Base-by-base conservation (phyloP, 1,140 invertebrate species). In the Proctacanthus coquilletti region DNA sequence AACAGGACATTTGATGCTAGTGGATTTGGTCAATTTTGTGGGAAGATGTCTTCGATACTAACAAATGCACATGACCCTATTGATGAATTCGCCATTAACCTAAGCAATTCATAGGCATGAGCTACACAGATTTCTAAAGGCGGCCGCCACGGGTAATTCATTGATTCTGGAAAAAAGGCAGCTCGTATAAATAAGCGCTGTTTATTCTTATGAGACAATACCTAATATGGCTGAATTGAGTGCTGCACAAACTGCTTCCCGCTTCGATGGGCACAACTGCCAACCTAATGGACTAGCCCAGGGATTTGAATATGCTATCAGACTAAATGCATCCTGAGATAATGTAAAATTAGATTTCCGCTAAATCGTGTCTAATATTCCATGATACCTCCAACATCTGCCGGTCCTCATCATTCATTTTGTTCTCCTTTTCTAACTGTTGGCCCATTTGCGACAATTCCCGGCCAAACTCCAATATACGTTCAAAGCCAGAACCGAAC, bases 151-250 rank as follows among this genome's bases (percentile, higher is more conserved):
- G 84, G 78, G 63, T 88, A 73, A 63, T 84, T 85, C 58, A 82
- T 80, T 48, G 84, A 87, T 68, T 92, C 88, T 94, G 66, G 19
- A 70, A 59, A 36, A 17, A 18, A 20, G 42, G 35, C n/a, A n/a
- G n/a, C n/a, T n/a, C n/a, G n/a, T n/a, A n/a, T n/a, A 42, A 30
- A 11, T 30, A 21, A 29, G 29, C n/a, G n/a, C n/a, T n/a, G n/a
- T n/a, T n/a, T n/a, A n/a, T n/a, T n/a, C n/a, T n/a, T n/a, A n/a
- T n/a, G n/a, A n/a, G n/a, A n/a, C n/a, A n/a, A n/a, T 63, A 88
- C 84, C 83, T 64, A 91, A 74, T 68, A 98, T 97, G 56, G 94
- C 91, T 62, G 91, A 94, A 68, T 98, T 97, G 45, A 98, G 75
- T 50, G 84, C 80, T 49, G 86, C 83, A 71, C 88, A 95, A 41